Base-by-base conservation (phyloP, 1,140 invertebrate species). In the Achatina immaculata region DNA sequence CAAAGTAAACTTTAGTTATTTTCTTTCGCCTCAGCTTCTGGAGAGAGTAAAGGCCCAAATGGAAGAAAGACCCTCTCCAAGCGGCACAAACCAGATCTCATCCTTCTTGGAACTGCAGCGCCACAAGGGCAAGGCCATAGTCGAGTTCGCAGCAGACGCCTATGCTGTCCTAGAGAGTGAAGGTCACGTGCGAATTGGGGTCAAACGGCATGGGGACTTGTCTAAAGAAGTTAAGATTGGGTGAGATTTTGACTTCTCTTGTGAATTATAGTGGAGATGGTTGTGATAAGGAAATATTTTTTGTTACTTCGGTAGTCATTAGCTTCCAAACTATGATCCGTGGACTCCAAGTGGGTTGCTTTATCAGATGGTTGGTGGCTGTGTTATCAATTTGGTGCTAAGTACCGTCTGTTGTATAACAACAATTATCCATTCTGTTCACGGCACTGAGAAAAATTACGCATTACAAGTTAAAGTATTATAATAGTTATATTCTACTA, bases 151-250 rank as follows among this genome's bases (percentile, higher is more conserved):
- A 40, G 90, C 93, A 3, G 92, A 93, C 0, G 92, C 92, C 0
- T 92, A 92, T 80, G 93, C 93, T 11, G 93, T 94, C 0, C 84
- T 93, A 84, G 94, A 94, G 89, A 94, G 93, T 82, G 93, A 94
- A 84, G 93, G 93, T 51, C 92, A 92, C 78, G 94, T 94, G 77
- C 80, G 91, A 45, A 89, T 94, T 4, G 92, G 91, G 4, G 90
- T 94, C n/a, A 90, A 91, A 65, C 87, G 94, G 75, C 91, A 92
- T 82, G 94, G 94, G 58, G 92, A 92, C 82, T 85, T 92, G 51
- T 90, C 93, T 42, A 89, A 89, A 36, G 87, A 88, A 73, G 92
- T 92, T 21, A 89, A 86, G 76, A 92, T 94, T 58, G 91, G 90
- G 93, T 94, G 87, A 71, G 85, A 75, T 45, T 21, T 24, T 51